These are phyloP conservation scores for Mnemiopsis leidyi DNA, from an alignment of 37 sponge, comb jelly and placozoan species.

Conservation along the genomic window DNA sequence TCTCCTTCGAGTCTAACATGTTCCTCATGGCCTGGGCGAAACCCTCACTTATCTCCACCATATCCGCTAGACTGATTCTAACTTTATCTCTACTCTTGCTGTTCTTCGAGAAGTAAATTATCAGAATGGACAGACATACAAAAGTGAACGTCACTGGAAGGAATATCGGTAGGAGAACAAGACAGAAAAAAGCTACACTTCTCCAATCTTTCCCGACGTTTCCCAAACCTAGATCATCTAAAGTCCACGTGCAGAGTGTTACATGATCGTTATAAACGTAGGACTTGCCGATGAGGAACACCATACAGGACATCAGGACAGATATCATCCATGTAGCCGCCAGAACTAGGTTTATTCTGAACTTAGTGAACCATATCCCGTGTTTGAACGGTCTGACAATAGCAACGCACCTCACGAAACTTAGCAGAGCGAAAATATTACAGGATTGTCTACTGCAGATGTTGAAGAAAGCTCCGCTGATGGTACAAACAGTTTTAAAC, in stretches of 20 bases:
- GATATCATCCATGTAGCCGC: background rate
- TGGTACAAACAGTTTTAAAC: background rate
- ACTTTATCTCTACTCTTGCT: background rate
- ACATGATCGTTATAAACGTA: background rate
- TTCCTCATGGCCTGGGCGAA: constrained; percentile 20
- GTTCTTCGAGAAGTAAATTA: background rate
- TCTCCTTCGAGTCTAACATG: background rate
- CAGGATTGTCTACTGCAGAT: background rate
- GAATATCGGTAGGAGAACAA: background rate
- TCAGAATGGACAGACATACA: background rate
- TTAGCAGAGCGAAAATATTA: background rate
- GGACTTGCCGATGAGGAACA: background rate
- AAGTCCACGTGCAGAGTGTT: constrained; percentile 9
- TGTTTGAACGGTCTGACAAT: background rate
- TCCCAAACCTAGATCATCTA: background rate
- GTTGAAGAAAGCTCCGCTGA: background rate
- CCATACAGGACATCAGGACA: background rate
- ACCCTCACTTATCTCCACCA: constrained; percentile 11
- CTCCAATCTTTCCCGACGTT: background rate
- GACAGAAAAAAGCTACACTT: background rate
- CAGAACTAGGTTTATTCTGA: background rate
- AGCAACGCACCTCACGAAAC: background rate
- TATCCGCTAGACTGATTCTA: background rate
- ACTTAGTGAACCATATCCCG: constrained; percentile 20
- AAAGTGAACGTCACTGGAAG: background rate